Evolutionary conservation across 2,888 invertebrate genomes (phyloP).

Genomic region (Rotaria magnacalcarata): DNA sequence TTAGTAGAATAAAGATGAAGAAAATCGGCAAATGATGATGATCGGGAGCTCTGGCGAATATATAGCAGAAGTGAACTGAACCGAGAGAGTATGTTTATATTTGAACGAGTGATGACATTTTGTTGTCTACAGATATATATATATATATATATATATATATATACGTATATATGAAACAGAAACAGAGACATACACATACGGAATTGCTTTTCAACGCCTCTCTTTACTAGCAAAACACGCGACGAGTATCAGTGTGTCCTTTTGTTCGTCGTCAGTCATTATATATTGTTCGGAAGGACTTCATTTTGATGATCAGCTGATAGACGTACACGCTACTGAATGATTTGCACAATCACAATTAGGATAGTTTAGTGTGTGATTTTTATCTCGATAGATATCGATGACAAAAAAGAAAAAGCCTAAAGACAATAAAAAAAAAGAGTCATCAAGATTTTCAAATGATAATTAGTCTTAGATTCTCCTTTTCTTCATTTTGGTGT

Average conservation of each 20-base stretch:
- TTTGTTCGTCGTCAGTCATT: slow-evolving; percentile 29
- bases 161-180: neutral
- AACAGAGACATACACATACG: slow-evolving; percentile 22
- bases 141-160: neutral
- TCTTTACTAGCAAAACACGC: neutral
- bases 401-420: neutral
- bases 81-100: slow-evolving; percentile 14
- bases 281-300: neutral
- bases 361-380: neutral
- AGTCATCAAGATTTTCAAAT: neutral
- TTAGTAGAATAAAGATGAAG: slow-evolving; percentile 8
- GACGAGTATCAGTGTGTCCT: slow-evolving; percentile 18
- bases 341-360: neutral
- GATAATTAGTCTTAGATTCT: neutral
- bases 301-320: slow-evolving; percentile 20
- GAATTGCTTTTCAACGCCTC: slow-evolving; percentile 25
- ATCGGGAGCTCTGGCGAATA: slow-evolving; percentile 19
- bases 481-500: neutral
- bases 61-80: slow-evolving; percentile 3
- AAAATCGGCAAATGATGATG: slow-evolving; percentile 26
- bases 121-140: slow-evolving; percentile 17
- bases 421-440: neutral
- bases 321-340: slow-evolving; percentile 13
- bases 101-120: slow-evolving; percentile 31
- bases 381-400: neutral